phyloP scores from a whole-genome alignment of 2,888 invertebrate species.

The Latheticus oryzae region DNA sequence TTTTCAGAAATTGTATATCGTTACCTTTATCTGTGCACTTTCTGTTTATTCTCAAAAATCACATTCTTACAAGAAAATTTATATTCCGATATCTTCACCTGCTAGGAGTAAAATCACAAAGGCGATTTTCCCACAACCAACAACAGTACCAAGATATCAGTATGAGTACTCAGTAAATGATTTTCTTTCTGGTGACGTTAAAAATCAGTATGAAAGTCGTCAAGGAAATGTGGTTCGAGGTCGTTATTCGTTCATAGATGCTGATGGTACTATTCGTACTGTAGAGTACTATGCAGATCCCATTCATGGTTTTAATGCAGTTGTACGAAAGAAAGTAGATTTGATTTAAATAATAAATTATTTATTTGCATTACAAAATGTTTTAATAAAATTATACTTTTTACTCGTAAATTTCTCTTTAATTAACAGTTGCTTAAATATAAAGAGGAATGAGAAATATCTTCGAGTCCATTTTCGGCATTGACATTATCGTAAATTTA shows the following conservation, averaged over 20 bases:
- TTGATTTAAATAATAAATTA: no score
- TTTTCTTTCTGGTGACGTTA: slow-evolving; percentile 66
- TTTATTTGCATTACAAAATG: no score
- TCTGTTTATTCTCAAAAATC: no score
- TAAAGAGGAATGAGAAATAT: no score
- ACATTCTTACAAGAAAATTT: neutral
- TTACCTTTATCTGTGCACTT: no score
- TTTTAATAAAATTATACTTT: no score
- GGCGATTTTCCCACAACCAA: slow-evolving; percentile 55
- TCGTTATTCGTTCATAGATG: slow-evolving; percentile 67
- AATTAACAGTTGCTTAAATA: no score
- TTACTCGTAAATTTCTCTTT: no score
- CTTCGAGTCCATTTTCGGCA: no score
- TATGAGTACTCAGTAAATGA: slow-evolving; percentile 45
- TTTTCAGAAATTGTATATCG: no score
- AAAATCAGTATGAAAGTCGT: slow-evolving; percentile 68
- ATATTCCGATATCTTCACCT: slow-evolving; percentile 51
- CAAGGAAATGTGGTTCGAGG: slow-evolving; percentile 68
- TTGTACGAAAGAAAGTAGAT: slow-evolving; percentile 67
- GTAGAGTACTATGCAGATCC: slow-evolving; percentile 69
- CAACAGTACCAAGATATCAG: slow-evolving; percentile 60
- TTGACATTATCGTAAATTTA: no score
- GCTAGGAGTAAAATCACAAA: slow-evolving; percentile 64
- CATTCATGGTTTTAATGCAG: slow-evolving; percentile 69
- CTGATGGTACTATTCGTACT: slow-evolving; percentile 67